phyloP scores from a whole-genome alignment of 2,888 invertebrate genomes.

The Drosophila leonis region DNA sequence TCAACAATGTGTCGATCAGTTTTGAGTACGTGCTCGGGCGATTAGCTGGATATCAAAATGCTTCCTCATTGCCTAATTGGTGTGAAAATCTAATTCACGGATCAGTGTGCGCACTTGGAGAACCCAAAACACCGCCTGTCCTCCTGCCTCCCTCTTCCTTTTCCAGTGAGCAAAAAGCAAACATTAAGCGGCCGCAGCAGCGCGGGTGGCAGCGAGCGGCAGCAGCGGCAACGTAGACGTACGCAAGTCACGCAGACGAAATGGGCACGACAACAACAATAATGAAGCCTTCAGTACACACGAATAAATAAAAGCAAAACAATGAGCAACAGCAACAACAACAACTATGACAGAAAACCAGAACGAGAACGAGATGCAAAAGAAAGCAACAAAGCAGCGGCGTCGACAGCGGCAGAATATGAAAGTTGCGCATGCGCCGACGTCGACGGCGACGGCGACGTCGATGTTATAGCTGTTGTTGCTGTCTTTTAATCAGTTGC shows the following conservation, averaged over 20 bases:
- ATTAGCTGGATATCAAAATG: slow-evolving; percentile 59
- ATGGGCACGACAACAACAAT: slow-evolving; percentile 73
- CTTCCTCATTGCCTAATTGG: slow-evolving; percentile 78
- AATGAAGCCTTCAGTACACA: slow-evolving; percentile 36
- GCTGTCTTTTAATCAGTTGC: slow-evolving; percentile 68
- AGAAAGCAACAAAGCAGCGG: slow-evolving; percentile 61
- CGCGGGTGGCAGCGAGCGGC: slow-evolving; percentile 23
- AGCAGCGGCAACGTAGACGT: slow-evolving; percentile 28
- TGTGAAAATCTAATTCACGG: slow-evolving; percentile 64
- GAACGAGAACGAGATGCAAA: slow-evolving; percentile 73
- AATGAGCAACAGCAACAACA: slow-evolving; percentile 33
- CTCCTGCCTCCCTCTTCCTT: not conserved
- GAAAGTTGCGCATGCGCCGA: slow-evolving; percentile 75
- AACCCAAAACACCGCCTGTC: not conserved
- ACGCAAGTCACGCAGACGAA: slow-evolving; percentile 78
- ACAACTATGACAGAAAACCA: slow-evolving; percentile 47
- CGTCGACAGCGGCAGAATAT: slow-evolving; percentile 52
- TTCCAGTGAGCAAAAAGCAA: slow-evolving; percentile 39
- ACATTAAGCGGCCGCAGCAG: slow-evolving; percentile 16
- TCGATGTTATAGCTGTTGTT: slow-evolving; percentile 50
- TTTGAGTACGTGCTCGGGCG: slow-evolving; percentile 62
- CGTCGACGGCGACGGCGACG: slow-evolving; percentile 27
- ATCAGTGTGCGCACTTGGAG: slow-evolving; percentile 64
- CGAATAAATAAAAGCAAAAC: slow-evolving; percentile 54
- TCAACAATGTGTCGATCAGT: slow-evolving; percentile 39